These are phyloP conservation scores for Polydrusus pterygomalis DNA, from an alignment of 2,888 invertebrate genomes.

Conservation along the genomic window DNA sequence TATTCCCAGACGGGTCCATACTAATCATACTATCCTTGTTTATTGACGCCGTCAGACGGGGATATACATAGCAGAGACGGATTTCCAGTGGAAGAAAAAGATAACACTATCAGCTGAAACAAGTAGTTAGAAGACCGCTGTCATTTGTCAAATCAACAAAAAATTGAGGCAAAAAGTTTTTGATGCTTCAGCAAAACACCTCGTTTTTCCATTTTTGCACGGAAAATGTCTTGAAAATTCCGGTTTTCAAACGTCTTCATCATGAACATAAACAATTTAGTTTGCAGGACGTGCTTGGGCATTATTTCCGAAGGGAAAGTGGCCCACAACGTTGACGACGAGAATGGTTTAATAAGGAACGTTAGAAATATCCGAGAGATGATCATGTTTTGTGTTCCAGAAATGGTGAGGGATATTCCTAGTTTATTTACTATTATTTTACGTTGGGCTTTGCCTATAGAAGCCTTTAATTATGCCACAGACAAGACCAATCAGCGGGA, in stretches of 20 bases:
- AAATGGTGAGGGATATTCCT: conserved; percentile 61
- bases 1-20: no score
- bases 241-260: background rate
- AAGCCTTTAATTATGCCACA: no score
- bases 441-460: no score
- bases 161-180: conserved; percentile 2
- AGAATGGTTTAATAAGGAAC: conserved; percentile 56
- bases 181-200: background rate
- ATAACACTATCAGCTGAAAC: no score
- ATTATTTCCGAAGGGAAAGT: conserved; percentile 55
- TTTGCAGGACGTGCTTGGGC: conserved; percentile 61
- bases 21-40: background rate
- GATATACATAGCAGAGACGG: no score
- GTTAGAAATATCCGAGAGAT: conserved; percentile 60
- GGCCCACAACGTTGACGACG: conserved; percentile 46
- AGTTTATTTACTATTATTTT: background rate
- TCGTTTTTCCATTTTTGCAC: no score
- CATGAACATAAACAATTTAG: conserved; percentile 31
- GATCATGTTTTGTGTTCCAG: conserved; percentile 62
- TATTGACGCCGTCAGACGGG: no score
- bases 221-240: background rate
- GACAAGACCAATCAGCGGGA: no score
- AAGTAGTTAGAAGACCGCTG: no score
- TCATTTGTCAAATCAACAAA: background rate
- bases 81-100: no score